Percentiles rank a stretch among this genome's conserved stretches.
phyloP scores from a whole-genome alignment of 2,113 vertebrate genomes.

The Leuciscus idus region DNA sequence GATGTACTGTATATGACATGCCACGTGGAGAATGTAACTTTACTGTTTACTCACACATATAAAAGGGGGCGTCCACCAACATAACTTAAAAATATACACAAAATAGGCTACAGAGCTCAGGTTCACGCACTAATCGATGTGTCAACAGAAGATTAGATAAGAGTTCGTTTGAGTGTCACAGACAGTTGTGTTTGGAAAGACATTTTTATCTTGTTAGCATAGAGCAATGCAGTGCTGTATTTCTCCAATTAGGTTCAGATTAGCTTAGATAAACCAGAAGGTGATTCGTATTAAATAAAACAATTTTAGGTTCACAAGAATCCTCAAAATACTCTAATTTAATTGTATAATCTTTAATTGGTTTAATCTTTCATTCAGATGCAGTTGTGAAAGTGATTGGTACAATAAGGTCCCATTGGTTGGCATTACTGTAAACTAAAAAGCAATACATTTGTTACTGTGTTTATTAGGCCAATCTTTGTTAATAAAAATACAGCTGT shows the following conservation, averaged over 20 bases:
- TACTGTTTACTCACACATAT: constrained; percentile 36
- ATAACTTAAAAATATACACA: neutral
- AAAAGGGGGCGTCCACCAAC: neutral
- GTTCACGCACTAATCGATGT: constrained; percentile 44
- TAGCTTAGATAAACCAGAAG: neutral
- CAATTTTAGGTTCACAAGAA: neutral
- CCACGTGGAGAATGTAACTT: constrained; percentile 29
- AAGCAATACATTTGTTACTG: too few species aligned
- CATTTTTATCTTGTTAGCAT: constrained; percentile 2
- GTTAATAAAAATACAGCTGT: too few species aligned
- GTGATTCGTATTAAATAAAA: neutral
- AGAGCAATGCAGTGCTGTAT: neutral
- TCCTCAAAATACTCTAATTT: too few species aligned
- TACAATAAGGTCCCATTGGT: too few species aligned
- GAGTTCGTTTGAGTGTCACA: neutral
- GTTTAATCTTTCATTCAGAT: too few species aligned
- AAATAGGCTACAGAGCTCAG: constrained; percentile 26
- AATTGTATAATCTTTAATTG: too few species aligned
- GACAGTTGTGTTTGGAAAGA: constrained; percentile 25
- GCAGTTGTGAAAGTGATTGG: too few species aligned
- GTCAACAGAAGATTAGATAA: constrained; percentile 55
- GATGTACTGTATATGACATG: neutral
- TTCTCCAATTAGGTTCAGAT: neutral
- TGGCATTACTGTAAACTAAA: too few species aligned
- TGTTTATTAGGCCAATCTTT: too few species aligned